A percentile compares a stretch with the other conserved stretches of the same genome.
Evolutionary conservation across 2,113 vertebrate genomes (phyloP).

Genomic region (Nibea albiflora): DNA sequence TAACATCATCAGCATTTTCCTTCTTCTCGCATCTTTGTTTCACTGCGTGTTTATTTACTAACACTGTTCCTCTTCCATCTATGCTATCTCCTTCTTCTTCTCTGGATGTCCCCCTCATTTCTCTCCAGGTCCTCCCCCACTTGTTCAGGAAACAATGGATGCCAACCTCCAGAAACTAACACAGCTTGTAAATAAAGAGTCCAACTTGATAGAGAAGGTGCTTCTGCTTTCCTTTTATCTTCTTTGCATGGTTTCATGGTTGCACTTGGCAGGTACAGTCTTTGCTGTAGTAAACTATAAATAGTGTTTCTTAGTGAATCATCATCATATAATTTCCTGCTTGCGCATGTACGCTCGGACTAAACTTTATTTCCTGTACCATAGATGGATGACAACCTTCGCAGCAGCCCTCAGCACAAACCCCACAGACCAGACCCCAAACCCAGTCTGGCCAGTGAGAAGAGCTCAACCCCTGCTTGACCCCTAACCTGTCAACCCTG

Average conservation of each 20-base stretch:
- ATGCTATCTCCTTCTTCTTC: slow-evolving; percentile 25
- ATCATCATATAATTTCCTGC: slow-evolving; percentile 5
- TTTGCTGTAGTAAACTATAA: not conserved
- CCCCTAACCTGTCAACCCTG: slow-evolving; percentile 54
- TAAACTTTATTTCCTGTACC: slow-evolving; percentile 72
- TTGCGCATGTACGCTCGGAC: not conserved
- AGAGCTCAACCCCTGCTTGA: slow-evolving; percentile 85
- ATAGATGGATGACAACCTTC: slow-evolving; percentile 98
- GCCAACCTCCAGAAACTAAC: slow-evolving; percentile 99
- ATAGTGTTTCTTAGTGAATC: not conserved
- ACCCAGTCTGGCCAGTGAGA: slow-evolving; percentile 83
- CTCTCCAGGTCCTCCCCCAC: slow-evolving; percentile 87
- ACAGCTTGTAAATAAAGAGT: slow-evolving; percentile 99
- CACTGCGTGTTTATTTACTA: slow-evolving; percentile 13
- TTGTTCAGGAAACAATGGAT: slow-evolving; percentile 92
- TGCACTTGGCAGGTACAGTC: slow-evolving; percentile 41
- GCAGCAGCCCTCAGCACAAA: slow-evolving; percentile 95
- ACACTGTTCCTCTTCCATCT: slow-evolving; percentile 20
- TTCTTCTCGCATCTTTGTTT: slow-evolving; percentile 32
- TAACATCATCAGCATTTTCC: slow-evolving; percentile 45
- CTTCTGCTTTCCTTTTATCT: slow-evolving; percentile 78
- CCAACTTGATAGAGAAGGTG: slow-evolving; percentile 99
- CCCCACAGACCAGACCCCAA: slow-evolving; percentile 89
- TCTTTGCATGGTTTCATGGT: slow-evolving; percentile 64
- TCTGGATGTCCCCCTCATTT: slow-evolving; percentile 62